Conservation (phyloP, 2,797 vertebrate species). For the Pangasius sanitwongsei region DNA sequence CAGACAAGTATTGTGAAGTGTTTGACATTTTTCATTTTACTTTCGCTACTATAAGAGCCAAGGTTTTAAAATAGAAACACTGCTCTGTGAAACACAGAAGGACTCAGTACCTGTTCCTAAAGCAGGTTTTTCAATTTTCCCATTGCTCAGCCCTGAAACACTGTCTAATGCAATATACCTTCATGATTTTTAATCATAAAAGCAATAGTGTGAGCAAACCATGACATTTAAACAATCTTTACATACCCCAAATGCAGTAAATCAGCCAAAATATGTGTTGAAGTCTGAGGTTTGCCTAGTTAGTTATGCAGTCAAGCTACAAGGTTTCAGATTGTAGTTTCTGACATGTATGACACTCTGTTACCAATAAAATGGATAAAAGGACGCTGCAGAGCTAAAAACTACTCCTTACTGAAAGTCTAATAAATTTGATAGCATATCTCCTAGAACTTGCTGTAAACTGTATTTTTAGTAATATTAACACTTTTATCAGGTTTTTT, state of each 20-base stretch:
- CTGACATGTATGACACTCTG: background rate
- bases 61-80: constrained; percentile 15
- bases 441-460: no score
- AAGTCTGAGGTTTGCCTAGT: background rate
- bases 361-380: background rate
- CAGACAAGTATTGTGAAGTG: constrained; percentile 10
- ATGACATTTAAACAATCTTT: constrained; percentile 7
- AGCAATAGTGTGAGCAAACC: background rate
- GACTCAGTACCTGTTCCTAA: constrained; percentile 8
- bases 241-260: background rate
- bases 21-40: constrained; percentile 30
- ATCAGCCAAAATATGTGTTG: background rate
- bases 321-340: background rate
- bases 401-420: background rate
- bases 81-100: background rate
- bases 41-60: constrained; percentile 11
- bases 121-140: background rate
- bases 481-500: no score
- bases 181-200: background rate
- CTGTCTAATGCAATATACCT: background rate
- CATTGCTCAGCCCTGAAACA: background rate
- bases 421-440: background rate
- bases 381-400: background rate
- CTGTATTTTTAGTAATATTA: background rate
- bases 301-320: background rate